A percentile compares a stretch with the other conserved stretches of the same genome.
Evolutionary conservation across 2,113 vertebrate genomes (phyloP).

Genomic region (Archocentrus centrarchus): DNA sequence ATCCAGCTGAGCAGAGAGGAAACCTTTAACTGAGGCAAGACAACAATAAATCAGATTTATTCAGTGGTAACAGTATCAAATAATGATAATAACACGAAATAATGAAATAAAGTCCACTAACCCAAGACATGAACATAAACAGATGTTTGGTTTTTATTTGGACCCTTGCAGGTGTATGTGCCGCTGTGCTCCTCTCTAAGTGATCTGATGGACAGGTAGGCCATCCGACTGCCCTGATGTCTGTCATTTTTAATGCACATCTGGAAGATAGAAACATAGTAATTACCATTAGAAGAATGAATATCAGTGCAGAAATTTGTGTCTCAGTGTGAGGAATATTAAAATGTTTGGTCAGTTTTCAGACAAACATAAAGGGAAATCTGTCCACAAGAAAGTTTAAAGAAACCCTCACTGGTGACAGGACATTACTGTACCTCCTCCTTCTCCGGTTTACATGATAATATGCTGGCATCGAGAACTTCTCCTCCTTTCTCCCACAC

Average conservation of each 20-base stretch:
- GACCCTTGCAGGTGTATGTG: constrained; percentile 83
- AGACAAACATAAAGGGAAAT: neutral
- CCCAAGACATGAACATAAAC: constrained; percentile 83
- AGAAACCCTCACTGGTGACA: neutral
- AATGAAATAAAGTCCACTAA: constrained; percentile 57
- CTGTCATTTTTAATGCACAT: neutral
- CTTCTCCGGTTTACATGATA: neutral
- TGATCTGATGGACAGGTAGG: constrained; percentile 62
- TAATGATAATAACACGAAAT: too few relatives aligned
- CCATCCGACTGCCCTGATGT: accelerated
- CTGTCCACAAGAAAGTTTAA: neutral
- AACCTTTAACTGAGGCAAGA: constrained; percentile 81
- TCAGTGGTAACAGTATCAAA: neutral
- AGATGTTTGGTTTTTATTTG: constrained; percentile 65
- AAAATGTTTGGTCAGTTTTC: accelerated
- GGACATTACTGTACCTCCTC: constrained; percentile 42
- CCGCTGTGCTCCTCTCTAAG: constrained; percentile 71
- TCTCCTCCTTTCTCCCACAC: constrained; percentile 45
- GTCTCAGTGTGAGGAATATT: neutral
- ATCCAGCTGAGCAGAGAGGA: constrained; percentile 82
- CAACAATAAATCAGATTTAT: neutral
- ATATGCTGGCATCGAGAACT: accelerated
- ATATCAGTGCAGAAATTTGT: neutral
- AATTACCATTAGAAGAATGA: neutral
- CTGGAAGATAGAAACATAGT: constrained; percentile 36